Percentiles rank a stretch among this genome's conserved stretches.
Conservation (phyloP, 2,888 invertebrate genomes). For the Cryptops parisi region DNA sequence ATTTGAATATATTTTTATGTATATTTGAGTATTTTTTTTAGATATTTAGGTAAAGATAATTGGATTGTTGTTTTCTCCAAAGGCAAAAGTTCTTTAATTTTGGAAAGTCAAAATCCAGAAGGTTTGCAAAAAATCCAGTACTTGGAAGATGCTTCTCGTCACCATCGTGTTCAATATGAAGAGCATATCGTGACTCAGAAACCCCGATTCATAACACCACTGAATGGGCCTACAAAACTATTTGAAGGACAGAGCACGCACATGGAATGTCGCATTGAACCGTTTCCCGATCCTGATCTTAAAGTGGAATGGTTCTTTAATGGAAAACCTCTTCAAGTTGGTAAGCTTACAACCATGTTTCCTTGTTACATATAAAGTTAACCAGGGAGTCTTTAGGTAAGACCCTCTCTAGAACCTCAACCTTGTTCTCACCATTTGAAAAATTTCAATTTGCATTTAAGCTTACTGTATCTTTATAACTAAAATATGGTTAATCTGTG, state of each 20-base stretch:
- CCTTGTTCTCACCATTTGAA: neutral
- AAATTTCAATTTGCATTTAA: neutral
- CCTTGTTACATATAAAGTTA: too few relatives aligned
- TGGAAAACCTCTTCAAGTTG: conserved; percentile 70
- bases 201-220: conserved; percentile 68
- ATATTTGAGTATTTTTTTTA: neutral
- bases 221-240: conserved; percentile 71
- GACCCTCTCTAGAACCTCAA: neutral
- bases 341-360: conserved; percentile 33
- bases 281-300: conserved; percentile 74
- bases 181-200: conserved; percentile 65
- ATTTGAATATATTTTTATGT: neutral
- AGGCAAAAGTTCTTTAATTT: conserved; percentile 74
- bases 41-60: neutral
- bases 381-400: neutral
- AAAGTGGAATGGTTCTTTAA: conserved; percentile 91
- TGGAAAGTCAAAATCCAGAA: conserved; percentile 78
- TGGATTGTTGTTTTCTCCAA: conserved; percentile 16
- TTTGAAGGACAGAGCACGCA: conserved; percentile 81
- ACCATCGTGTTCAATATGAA: conserved; percentile 54
- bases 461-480: too few relatives aligned
- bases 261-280: conserved; percentile 84
- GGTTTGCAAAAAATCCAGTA: conserved; percentile 73
- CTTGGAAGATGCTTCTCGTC: conserved; percentile 64
- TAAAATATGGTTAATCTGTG: too few relatives aligned